A percentile compares a stretch with the other conserved stretches of the same genome.
Evolutionary conservation across 1,140 invertebrate genomes (phyloP).

Genomic region (Euglossa dilemma): DNA sequence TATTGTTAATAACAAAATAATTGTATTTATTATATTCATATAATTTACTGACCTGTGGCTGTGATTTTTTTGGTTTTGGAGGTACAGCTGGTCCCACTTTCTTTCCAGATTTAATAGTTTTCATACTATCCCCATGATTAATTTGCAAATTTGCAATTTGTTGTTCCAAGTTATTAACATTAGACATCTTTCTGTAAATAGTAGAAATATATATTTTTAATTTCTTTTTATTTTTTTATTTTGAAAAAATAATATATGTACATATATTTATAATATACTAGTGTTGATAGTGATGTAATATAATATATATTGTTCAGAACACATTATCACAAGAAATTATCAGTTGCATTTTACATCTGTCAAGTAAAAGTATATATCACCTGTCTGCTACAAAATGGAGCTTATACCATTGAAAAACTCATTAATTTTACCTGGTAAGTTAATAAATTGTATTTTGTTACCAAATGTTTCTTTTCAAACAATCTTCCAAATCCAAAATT

Average conservation of each 20-base stretch:
- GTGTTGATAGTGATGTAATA: background rate
- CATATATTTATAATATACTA: background rate
- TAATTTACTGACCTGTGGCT: slow-evolving; percentile 86
- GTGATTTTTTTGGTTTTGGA: slow-evolving; percentile 89
- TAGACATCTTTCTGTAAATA: slow-evolving; percentile 72
- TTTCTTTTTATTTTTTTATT: background rate
- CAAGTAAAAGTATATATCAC: slow-evolving; percentile 15
- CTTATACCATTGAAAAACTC: slow-evolving; percentile 36
- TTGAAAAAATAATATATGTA: background rate
- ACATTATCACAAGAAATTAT: slow-evolving; percentile 34
- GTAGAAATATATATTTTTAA: background rate
- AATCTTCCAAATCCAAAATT: background rate
- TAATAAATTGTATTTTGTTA: background rate
- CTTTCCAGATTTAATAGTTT: slow-evolving; percentile 79
- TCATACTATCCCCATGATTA: slow-evolving; percentile 69
- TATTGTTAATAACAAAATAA: slow-evolving; percentile 43
- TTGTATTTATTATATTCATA: background rate
- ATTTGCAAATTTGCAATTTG: slow-evolving; percentile 81
- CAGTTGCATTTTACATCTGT: slow-evolving; percentile 18
- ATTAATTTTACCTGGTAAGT: slow-evolving; percentile 49
- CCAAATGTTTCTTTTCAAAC: background rate
- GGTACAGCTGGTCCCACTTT: slow-evolving; percentile 90
- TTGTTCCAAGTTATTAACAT: slow-evolving; percentile 79
- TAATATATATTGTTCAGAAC: background rate
- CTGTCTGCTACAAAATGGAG: slow-evolving; percentile 47